Evolutionary conservation across 2,888 invertebrate species (phyloP).

Genomic region (Phragmatobia fuliginosa): DNA sequence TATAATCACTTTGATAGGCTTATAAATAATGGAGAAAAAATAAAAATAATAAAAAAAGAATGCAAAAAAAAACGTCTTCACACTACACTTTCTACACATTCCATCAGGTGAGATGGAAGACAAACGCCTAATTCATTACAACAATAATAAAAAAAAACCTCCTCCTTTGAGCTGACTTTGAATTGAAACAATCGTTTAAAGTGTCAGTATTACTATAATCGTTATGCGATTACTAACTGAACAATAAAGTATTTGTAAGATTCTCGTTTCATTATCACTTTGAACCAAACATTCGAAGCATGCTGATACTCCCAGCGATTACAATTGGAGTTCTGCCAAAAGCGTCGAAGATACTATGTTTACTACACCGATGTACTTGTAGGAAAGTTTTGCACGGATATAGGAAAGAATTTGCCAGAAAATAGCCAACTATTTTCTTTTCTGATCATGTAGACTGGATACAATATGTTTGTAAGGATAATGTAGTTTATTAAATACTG

Average conservation of each 20-base stretch:
- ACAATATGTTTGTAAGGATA: background rate
- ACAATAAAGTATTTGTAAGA: conserved; percentile 3
- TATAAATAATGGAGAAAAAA: too few species aligned
- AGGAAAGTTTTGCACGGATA: background rate
- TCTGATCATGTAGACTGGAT: background rate
- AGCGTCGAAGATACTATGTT: conserved; percentile 7
- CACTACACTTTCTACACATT: too few species aligned
- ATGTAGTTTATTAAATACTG: background rate
- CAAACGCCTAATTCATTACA: too few species aligned
- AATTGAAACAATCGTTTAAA: background rate
- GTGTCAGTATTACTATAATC: background rate
- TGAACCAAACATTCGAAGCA: conserved; percentile 4
- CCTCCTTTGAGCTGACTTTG: too few species aligned
- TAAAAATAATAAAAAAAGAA: too few species aligned
- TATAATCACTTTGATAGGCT: too few species aligned
- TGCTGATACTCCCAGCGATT: conserved; percentile 31
- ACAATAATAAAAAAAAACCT: too few species aligned
- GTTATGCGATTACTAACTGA: background rate
- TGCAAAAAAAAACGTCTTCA: too few species aligned
- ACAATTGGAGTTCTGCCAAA: conserved; percentile 40
- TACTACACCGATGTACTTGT: background rate
- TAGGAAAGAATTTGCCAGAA: background rate
- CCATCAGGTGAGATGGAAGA: too few species aligned
- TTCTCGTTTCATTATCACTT: conserved; percentile 13
- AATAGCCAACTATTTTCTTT: background rate